Evolutionary conservation across 35 echinoderm and acorn worm species (phyloP), one percentile per base, ranked within the genome.

Genomic region (Apostichopus japonicus): DNA sequence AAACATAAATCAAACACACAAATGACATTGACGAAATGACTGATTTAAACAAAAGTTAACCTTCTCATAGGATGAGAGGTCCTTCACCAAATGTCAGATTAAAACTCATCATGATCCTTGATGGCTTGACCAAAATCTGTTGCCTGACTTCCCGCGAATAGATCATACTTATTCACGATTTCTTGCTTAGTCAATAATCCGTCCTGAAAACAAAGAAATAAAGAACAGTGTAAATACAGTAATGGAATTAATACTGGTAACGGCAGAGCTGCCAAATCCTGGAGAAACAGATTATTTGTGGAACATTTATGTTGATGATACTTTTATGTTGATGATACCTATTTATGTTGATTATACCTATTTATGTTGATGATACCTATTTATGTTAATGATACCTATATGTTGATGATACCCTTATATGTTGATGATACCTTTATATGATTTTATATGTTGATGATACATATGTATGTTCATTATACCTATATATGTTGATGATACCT

Each of bases 91-190:
- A 19, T 87, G 13, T 71, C 6, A 17, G 16, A 44, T 72, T 93
- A 98, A 79, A 98, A 98, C 84, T 98, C 96, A 77, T 98, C 96
- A 65, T 95, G 96, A 24, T 84, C 78, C 44, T 90, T 77, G 23
- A 94, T 72, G 75, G 90, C 87, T 90, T 92, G 90, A 13, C 95
- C 95, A 96, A 94, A 96, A 59, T 94, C 87, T 14, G 94, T 93
- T 1, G 92, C 96, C 58, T 93, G 92, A 75, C 96, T 98, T 3
- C 94, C 94, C 4, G 94, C 96, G 19, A 98, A 98, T 4, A 95
- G 79, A n/a, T 98, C 91, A 65, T 57, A 94, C 67, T 98, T 33
- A 19, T 75, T 54, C 6, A 98, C 17, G 77, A 98, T 92, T 91
- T 98, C 96, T 72, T 93, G 33, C 59, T 93, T 98, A 11, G 94